Percentiles rank a stretch among this genome's conserved stretches.
Conservation (phyloP, 2,888 invertebrate genomes). For the Macrosoma leucophasiata region DNA sequence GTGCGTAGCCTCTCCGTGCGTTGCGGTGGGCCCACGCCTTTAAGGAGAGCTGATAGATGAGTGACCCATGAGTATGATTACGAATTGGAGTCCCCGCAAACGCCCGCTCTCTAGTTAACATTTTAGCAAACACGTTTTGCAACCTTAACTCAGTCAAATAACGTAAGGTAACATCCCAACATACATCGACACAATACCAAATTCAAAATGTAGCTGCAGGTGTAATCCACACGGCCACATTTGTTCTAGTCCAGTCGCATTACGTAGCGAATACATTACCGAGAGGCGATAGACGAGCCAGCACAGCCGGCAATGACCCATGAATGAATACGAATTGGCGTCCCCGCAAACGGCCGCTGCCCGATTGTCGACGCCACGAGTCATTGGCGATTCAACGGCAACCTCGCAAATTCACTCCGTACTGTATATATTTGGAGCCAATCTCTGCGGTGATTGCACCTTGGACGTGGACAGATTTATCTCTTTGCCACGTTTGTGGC, state of each 20-base stretch:
- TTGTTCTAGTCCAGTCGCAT: conserved; percentile 55
- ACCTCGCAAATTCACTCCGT: conserved; percentile 48
- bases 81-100: conserved; percentile 61
- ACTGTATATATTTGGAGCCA: conserved; percentile 42
- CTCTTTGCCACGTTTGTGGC: too few species aligned
- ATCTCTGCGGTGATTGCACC: conserved; percentile 35
- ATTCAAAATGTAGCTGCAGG: too few species aligned
- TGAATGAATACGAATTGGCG: conserved; percentile 64
- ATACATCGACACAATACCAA: too few species aligned
- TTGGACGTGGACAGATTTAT: too few species aligned
- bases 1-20: too few species aligned
- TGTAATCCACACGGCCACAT: too few species aligned
- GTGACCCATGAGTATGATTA: conserved; percentile 59
- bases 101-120: conserved; percentile 58
- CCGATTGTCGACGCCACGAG: conserved; percentile 67
- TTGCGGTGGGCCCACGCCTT: too few species aligned
- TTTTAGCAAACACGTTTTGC: too few species aligned
- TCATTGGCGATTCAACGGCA: conserved; percentile 56
- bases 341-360: conserved; percentile 60
- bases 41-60: too few species aligned
- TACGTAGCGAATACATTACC: conserved; percentile 45
- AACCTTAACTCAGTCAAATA: too few species aligned
- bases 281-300: conserved; percentile 6
- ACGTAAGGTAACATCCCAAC: too few species aligned
- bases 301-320: conserved; percentile 39